These are phyloP conservation scores for Fragum whitleyi DNA, from an alignment of 2,888 invertebrate species.

Conservation along the genomic window DNA sequence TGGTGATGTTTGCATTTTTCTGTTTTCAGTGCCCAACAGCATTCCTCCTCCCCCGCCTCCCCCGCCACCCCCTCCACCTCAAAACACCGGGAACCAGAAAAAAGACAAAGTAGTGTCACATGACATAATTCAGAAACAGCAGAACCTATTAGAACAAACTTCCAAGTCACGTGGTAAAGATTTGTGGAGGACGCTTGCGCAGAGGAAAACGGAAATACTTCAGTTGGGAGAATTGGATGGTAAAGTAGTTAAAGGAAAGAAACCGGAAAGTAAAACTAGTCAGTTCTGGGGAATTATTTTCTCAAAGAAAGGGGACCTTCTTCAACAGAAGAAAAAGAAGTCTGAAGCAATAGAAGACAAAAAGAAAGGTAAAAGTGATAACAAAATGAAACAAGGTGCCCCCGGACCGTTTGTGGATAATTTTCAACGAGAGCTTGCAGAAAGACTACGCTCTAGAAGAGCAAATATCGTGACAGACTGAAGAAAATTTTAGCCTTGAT, in stretches of 20 bases:
- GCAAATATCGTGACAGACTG: neutral
- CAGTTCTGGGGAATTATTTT: slow-evolving; percentile 54
- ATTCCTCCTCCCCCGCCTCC: neutral
- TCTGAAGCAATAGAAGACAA: neutral
- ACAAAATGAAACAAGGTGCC: neutral
- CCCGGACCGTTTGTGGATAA: slow-evolving; percentile 19
- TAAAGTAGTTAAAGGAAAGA: neutral
- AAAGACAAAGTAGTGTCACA: slow-evolving; percentile 34
- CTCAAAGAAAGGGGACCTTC: slow-evolving; percentile 44
- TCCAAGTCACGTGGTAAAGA: slow-evolving; percentile 48
- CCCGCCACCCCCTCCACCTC: neutral
- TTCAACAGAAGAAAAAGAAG: slow-evolving; percentile 45
- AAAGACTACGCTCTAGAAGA: slow-evolving; percentile 31
- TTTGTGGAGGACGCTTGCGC: slow-evolving; percentile 44
- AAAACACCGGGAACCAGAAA: neutral
- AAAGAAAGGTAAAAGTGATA: slow-evolving; percentile 6
- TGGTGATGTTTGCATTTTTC: too few species aligned
- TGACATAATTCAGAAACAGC: slow-evolving; percentile 51
- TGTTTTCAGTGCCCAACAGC: too few species aligned
- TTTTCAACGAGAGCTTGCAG: slow-evolving; percentile 52
- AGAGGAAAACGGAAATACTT: slow-evolving; percentile 57
- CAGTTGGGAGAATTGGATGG: slow-evolving; percentile 34
- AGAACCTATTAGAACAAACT: slow-evolving; percentile 47
- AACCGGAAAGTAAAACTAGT: slow-evolving; percentile 47
- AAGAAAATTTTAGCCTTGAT: too few species aligned